Evolutionary conservation across 2,113 vertebrate species (phyloP).

Genomic region (Edolisoma coerulescens): DNA sequence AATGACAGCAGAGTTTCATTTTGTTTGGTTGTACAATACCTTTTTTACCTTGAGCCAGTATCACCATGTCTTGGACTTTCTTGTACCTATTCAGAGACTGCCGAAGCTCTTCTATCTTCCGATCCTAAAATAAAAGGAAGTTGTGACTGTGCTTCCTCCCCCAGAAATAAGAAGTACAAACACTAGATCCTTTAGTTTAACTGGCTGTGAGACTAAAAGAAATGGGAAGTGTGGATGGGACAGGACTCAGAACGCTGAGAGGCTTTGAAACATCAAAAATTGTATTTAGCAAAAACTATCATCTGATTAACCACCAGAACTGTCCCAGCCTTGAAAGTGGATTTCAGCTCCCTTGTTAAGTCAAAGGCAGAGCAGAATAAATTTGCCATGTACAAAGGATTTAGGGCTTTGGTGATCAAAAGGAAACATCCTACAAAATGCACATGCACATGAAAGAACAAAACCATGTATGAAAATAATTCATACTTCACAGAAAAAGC

Average conservation of each 20-base stretch:
- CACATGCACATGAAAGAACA: background rate
- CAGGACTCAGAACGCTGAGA: background rate
- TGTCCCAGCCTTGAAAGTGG: background rate
- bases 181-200: background rate
- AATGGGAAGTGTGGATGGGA: background rate
- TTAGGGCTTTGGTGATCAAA: background rate
- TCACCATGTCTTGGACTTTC: slow-evolving; percentile 92
- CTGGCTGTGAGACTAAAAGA: background rate
- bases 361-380: background rate
- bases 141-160: background rate
- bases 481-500: background rate
- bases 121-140: slow-evolving; percentile 77
- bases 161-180: background rate
- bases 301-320: background rate
- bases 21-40: slow-evolving; percentile 59
- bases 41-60: slow-evolving; percentile 87
- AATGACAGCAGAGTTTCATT: background rate
- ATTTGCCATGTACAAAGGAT: background rate
- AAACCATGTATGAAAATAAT: background rate
- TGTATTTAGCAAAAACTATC: background rate
- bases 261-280: background rate
- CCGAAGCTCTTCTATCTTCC: slow-evolving; percentile 94
- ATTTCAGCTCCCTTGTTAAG: background rate
- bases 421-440: background rate
- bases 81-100: slow-evolving; percentile 90